Conservation (phyloP, 2,888 invertebrate genomes). For the Elysia crispata region DNA sequence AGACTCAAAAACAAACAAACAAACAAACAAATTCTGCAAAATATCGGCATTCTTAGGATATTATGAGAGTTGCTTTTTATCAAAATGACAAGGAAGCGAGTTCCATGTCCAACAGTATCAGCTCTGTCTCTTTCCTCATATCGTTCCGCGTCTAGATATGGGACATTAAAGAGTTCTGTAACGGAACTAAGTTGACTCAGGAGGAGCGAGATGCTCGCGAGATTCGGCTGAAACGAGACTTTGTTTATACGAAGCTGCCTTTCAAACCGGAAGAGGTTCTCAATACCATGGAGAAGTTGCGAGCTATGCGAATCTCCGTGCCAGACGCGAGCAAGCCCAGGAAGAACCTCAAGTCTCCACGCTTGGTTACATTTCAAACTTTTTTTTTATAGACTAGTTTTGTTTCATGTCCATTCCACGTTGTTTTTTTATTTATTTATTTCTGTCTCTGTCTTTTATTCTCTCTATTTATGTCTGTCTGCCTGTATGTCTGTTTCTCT, state of each 20-base stretch:
- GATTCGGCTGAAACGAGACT: conserved; percentile 54
- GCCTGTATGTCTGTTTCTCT: too few species aligned
- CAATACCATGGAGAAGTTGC: conserved; percentile 48
- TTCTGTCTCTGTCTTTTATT: too few species aligned
- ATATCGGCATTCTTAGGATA: too few species aligned
- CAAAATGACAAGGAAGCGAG: too few species aligned
- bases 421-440: too few species aligned
- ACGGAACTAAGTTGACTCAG: conserved; percentile 48
- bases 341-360: conserved; percentile 55
- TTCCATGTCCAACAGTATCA: too few species aligned
- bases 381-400: too few species aligned
- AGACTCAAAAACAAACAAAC: too few species aligned
- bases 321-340: conserved; percentile 45
- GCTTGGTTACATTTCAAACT: conserved; percentile 27
- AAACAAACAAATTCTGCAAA: too few species aligned
- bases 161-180: conserved; percentile 85
- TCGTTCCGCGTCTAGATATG: conserved; percentile 79
- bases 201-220: conserved; percentile 52
- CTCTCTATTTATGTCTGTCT: too few species aligned
- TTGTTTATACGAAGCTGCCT: conserved; percentile 54
- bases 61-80: too few species aligned
- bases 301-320: conserved; percentile 39
- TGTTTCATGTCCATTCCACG: too few species aligned
- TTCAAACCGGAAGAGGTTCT: conserved; percentile 56
- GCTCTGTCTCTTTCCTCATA: background rate